Conservation (phyloP, 2,888 invertebrate genomes). For the Anoplius nigerrimus region DNA sequence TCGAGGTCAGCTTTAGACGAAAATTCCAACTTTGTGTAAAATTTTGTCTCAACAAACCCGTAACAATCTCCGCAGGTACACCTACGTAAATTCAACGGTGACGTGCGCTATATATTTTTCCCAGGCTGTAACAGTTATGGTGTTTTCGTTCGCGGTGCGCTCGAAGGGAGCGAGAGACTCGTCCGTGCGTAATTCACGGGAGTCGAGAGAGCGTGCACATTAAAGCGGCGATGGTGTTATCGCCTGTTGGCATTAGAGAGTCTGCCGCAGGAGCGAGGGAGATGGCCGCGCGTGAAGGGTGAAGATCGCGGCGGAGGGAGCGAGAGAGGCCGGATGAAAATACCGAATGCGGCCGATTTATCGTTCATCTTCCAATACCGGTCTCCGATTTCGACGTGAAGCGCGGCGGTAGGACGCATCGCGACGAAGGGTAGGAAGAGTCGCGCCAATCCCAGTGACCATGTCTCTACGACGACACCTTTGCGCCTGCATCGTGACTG, state of each 20-base stretch:
- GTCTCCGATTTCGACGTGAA: slow-evolving; percentile 53
- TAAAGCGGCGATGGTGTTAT: too few relatives aligned
- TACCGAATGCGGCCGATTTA: slow-evolving; percentile 39
- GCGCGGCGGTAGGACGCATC: slow-evolving; percentile 48
- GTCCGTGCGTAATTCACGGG: too few relatives aligned
- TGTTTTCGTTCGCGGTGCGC: too few relatives aligned
- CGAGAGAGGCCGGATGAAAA: background rate
- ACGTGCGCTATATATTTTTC: too few relatives aligned
- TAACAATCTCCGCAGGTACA: too few relatives aligned
- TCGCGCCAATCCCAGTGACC: slow-evolving; percentile 53
- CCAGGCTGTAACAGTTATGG: too few relatives aligned
- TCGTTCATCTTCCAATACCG: slow-evolving; percentile 52
- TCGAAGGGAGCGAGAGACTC: too few relatives aligned
- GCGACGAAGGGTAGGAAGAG: slow-evolving; percentile 52
- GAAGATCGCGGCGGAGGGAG: background rate
- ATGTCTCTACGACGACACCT: slow-evolving; percentile 33
- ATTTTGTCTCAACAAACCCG: too few relatives aligned
- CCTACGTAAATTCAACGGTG: too few relatives aligned
- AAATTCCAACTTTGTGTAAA: background rate
- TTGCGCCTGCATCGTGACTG: too few relatives aligned
- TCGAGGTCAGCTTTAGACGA: background rate
- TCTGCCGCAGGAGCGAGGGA: too few relatives aligned
- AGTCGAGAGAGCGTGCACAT: too few relatives aligned
- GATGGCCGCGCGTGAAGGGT: background rate
- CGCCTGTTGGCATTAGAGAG: background rate